These are phyloP conservation scores for Stegodyphus dumicola DNA, from an alignment of 1,140 invertebrate species.

Conservation along the genomic window DNA sequence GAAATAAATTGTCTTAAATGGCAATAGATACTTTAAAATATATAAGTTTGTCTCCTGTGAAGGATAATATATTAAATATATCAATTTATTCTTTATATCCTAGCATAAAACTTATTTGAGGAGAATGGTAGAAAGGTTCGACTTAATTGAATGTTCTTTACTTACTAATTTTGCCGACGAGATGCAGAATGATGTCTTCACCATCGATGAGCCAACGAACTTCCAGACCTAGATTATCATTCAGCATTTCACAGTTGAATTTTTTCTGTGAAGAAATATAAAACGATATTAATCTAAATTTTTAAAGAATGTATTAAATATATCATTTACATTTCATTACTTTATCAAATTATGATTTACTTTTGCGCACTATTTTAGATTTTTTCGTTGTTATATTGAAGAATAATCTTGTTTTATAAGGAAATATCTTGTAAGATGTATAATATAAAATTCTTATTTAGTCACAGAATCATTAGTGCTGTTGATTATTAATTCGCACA, in stretches of 20 bases:
- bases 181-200: slow-evolving; percentile 89
- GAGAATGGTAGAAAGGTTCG: too few relatives aligned
- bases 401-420: too few relatives aligned
- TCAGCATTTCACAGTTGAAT: slow-evolving; percentile 91
- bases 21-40: too few relatives aligned
- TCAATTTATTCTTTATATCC: too few relatives aligned
- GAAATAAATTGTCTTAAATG: too few relatives aligned
- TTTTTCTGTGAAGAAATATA: slow-evolving; percentile 80
- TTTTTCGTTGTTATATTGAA: background rate
- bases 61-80: too few relatives aligned
- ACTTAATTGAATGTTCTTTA: background rate
- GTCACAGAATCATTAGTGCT: background rate
- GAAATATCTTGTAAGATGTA: background rate
- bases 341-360: background rate
- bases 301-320: background rate
- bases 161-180: slow-evolving; percentile 90
- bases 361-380: background rate
- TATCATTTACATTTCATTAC: background rate
- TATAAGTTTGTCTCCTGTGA: too few relatives aligned
- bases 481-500: background rate
- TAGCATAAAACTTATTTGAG: too few relatives aligned
- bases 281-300: background rate
- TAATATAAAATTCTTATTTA: background rate
- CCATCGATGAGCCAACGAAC: slow-evolving; percentile 92
- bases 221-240: slow-evolving; percentile 86